A percentile compares a stretch with the other conserved stretches of the same genome.
These are phyloP conservation scores for Alethe castanea DNA, from an alignment of 2,113 vertebrate genomes.

Conservation along the genomic window DNA sequence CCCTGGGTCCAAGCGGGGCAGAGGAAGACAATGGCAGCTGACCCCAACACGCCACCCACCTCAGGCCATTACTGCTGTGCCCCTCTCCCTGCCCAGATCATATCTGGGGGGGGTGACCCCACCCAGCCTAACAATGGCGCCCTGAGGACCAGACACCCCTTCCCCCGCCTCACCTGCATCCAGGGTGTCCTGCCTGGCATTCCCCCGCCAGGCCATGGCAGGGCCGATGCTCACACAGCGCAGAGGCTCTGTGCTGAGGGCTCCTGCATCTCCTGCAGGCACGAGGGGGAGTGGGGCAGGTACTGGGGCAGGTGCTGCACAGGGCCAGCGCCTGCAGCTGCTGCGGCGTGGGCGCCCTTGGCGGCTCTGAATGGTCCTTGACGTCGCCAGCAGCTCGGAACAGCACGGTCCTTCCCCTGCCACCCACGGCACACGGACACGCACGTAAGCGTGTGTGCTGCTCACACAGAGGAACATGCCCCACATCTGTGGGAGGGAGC, in stretches of 20 bases:
- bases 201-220: background rate
- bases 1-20: background rate
- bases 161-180: background rate
- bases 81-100: background rate
- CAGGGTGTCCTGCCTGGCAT: background rate
- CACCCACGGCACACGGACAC: background rate
- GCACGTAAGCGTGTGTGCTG: rapidly evolving
- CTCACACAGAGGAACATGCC: background rate
- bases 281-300: background rate
- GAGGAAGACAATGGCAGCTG: background rate
- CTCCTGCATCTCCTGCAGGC: background rate
- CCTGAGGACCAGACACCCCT: rapidly evolving
- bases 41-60: background rate
- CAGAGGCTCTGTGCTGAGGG: rapidly evolving
- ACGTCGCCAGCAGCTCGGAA: background rate
- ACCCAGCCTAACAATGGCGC: rapidly evolving
- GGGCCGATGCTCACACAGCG: background rate
- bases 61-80: background rate
- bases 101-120: rapidly evolving
- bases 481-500: background rate
- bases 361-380: constrained; percentile 23
- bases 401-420: background rate
- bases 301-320: background rate
- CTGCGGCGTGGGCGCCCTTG: constrained; percentile 31
- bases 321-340: background rate